phyloP scores from a whole-genome alignment of 2,797 vertebrate genomes.

The Bradypodion ventrale region DNA sequence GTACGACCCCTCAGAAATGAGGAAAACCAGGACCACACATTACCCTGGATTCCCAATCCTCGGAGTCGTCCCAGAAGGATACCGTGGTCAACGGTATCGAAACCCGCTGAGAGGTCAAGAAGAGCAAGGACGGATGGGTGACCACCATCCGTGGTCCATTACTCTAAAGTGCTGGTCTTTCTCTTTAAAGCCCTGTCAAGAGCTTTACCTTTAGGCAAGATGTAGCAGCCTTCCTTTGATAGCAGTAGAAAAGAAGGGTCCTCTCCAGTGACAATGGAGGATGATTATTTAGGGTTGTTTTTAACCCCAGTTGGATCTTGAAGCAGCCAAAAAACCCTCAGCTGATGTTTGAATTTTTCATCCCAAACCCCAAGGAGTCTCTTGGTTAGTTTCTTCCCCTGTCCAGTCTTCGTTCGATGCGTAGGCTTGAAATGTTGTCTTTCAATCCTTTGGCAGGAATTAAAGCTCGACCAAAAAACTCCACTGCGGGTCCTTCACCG shows the following conservation, averaged over 20 bases:
- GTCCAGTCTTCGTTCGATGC: background rate
- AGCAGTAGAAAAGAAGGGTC: background rate
- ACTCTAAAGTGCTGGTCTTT: background rate
- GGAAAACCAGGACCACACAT: too few species aligned
- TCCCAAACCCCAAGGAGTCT: background rate
- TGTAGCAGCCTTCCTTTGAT: background rate
- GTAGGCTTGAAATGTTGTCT: background rate
- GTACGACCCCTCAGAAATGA: too few species aligned
- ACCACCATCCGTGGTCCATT: too few species aligned
- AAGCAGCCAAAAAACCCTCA: background rate
- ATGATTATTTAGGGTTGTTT: background rate
- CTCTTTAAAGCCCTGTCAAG: background rate
- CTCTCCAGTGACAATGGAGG: background rate
- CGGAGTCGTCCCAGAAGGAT: too few species aligned
- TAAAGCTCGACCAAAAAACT: constrained; percentile 93
- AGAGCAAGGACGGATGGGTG: too few species aligned
- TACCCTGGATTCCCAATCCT: too few species aligned
- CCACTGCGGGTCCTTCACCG: constrained; percentile 93
- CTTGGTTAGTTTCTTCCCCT: background rate
- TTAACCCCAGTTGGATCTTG: background rate
- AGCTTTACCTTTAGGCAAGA: background rate
- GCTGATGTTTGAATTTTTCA: background rate
- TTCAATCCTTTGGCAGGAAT: constrained; percentile 76
- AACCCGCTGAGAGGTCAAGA: too few species aligned
- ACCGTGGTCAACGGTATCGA: too few species aligned